phyloP scores from a whole-genome alignment of 2,113 vertebrate species.

The Hystrix brachyura region DNA sequence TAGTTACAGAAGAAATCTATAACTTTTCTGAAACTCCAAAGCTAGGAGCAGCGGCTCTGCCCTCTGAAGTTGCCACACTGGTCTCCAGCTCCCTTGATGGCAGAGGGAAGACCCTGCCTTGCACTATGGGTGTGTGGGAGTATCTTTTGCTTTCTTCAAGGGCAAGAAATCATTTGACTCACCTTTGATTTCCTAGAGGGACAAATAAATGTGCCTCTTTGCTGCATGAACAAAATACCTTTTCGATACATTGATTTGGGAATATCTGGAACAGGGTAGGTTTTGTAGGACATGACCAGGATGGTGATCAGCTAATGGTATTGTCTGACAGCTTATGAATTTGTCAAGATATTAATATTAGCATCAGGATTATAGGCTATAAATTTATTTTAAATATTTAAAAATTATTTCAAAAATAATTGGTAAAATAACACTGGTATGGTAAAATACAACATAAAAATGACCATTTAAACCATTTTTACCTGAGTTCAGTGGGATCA shows the following conservation, averaged over 20 bases:
- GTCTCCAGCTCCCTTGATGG: neutral
- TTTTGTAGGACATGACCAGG: neutral
- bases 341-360: neutral
- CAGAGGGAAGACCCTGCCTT: neutral
- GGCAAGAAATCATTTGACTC: neutral
- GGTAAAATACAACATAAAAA: neutral
- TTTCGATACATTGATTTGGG: neutral
- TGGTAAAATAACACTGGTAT: neutral
- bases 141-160: neutral
- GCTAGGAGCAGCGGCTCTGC: neutral
- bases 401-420: neutral
- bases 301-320: neutral
- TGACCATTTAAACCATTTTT: neutral
- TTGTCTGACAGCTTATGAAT: neutral
- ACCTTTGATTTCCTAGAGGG: neutral
- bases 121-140: neutral
- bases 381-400: neutral
- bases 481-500: neutral
- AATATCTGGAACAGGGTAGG: neutral
- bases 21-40: neutral
- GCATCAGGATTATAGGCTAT: neutral
- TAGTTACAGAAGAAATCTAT: neutral
- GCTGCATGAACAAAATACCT: neutral
- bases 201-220: neutral
- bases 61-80: neutral